Evolutionary conservation across 2,113 vertebrate genomes (phyloP), one percentile per base, ranked within the genome.

Genomic region (Lonchura striata): DNA sequence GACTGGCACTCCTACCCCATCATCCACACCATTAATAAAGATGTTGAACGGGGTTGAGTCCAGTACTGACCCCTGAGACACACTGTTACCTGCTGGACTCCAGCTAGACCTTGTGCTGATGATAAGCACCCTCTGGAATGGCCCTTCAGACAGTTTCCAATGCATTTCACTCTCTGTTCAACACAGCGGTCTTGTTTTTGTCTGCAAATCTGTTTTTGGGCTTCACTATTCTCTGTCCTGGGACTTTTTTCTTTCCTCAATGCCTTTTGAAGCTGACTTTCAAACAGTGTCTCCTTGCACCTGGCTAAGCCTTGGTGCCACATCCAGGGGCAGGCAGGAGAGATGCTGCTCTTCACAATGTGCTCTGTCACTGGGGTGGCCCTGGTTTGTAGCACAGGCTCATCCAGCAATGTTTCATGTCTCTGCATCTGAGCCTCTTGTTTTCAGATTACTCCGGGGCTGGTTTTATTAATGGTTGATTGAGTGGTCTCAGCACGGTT

Each of bases 401-500:
- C 6, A 1, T 59, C 84, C 72, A 60, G 52, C 82, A 54, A 14
- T 4, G 3, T 85, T 90, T 94, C 71, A 46, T 88, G 87, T 66
- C 90, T 72, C 2, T 79, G 91, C 71, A 59, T 89, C 74, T 28
- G 64, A 93, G 60, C 88, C 70, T 81, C 72, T 95, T 87, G 77
- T 96, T 92, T 97, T 52, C 83, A 64, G n/a, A 69, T 95, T 78
- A 75, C 83, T 56, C 72, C 27, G 2, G 60, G 69, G 41, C 57
- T 89, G 31, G 28, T 71, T 92, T 94, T 86, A 91, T 95, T 93
- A 91, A 81, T 44, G 77, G 60, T 53, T 88, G 92, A 94, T 84
- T 91, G 96, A 96, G 94, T 87, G 83, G 56, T 79, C 92, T 91
- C 91, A 97, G 92, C 88, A 57, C 52, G 92, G 86, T 79, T 92